phyloP scores from a whole-genome alignment of 2,797 vertebrate genomes.

The Psittacula derbiana region DNA sequence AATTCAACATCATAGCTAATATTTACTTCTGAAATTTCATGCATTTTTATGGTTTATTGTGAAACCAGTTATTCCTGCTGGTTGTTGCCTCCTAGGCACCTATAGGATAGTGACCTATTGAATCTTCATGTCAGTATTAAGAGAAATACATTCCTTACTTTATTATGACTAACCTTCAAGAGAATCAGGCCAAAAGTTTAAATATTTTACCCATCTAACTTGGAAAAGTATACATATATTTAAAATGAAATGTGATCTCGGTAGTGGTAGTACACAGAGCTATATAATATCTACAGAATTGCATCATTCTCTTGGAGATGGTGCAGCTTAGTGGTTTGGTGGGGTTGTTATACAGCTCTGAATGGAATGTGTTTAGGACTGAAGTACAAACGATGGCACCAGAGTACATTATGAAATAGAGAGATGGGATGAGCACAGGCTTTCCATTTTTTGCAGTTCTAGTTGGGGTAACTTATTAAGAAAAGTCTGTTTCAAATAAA shows the following conservation, averaged over 20 bases:
- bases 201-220: background rate
- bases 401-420: background rate
- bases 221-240: background rate
- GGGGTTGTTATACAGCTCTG: background rate
- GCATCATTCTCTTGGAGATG: background rate
- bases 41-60: background rate
- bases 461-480: background rate
- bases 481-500: background rate
- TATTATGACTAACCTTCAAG: background rate
- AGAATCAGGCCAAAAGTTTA: background rate
- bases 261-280: background rate
- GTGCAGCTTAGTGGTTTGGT: background rate
- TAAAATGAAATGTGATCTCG: background rate
- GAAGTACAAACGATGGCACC: background rate
- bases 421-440: background rate
- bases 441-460: background rate
- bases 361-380: background rate
- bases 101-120: background rate
- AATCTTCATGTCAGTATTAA: background rate
- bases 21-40: background rate
- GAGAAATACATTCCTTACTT: background rate
- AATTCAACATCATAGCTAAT: constrained; percentile 9
- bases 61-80: background rate
- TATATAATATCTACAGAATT: background rate
- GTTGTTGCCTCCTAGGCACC: background rate